Evolutionary conservation across 1,140 invertebrate species (phyloP), one percentile per base, ranked within the genome.

Genomic region (Drosophila saltans): DNA sequence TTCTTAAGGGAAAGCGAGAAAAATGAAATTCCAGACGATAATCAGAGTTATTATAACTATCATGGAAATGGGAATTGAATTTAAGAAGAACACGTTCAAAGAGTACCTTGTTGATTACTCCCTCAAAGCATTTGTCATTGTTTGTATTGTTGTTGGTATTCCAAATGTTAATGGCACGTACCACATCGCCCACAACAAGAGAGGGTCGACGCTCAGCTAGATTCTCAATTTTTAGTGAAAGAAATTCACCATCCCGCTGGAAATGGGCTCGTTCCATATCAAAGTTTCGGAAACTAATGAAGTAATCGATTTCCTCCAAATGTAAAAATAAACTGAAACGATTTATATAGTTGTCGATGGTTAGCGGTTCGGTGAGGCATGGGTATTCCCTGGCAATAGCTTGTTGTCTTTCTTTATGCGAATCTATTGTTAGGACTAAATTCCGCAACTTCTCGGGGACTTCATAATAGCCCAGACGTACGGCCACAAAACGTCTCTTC

Each of bases 131-230:
- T 45, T 72, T 85, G 33, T 68, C 66, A n/a, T 4, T n/a, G 4
- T 16, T 16, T 1, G 4, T 0, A 8, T 55, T 11, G 0, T 2
- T 6, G 81, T 67, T 67, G 28, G 28, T 30, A 52, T 69, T 72
- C 70, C 92, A 93, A 39, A 93, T 92, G 80, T 94, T 93, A 61
- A 92, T 93, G 0, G 94, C 94, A 36, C 96, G 93, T 21, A 96
- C 95, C 91, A 93, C 94, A 91, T 99, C 98, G 2, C 97, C 97
- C 56, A 95, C 84, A 43, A 98, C 93, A 6, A 99, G 90, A 2
- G 97, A 98, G 2, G 97, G 98, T 57, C 97, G 94, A 77, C 94
- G 96, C 92, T 98, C 98, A 60, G 95, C 93, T 7, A 98, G 93
- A 66, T 97, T 97, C 61, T 95, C 95, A 43, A 98, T 95, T 90